phyloP scores from a whole-genome alignment of 1,140 invertebrate species.

The Diabrotica undecimpunctata region DNA sequence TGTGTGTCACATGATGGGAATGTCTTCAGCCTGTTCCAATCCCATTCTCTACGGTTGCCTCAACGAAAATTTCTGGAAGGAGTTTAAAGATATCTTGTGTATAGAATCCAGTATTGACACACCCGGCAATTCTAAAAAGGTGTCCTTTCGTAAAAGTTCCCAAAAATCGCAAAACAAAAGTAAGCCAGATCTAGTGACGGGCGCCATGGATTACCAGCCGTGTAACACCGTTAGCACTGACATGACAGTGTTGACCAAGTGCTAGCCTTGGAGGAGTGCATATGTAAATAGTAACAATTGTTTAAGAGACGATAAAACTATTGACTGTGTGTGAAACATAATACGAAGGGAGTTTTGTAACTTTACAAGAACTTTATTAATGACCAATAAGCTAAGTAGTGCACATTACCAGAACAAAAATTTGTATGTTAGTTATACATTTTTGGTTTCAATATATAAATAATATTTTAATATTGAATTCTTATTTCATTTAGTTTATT shows the following conservation, averaged over 20 bases:
- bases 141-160: conserved; percentile 30
- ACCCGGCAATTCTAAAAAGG: conserved; percentile 21
- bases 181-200: conserved; percentile 40
- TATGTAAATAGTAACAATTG: background rate
- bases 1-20: conserved; percentile 81
- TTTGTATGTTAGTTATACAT: no score
- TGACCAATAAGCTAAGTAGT: no score
- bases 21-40: conserved; percentile 81
- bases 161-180: conserved; percentile 24
- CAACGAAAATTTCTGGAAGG: conserved; percentile 97
- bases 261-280: conserved; percentile 53
- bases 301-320: no score
- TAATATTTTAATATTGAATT: no score
- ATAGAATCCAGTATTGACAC: conserved; percentile 49
- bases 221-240: conserved; percentile 49
- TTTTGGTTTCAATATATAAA: no score
- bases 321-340: no score
- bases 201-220: conserved; percentile 39
- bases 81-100: conserved; percentile 83
- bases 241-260: conserved; percentile 57
- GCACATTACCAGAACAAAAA: no score
- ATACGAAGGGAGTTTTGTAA: no score
- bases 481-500: no score
- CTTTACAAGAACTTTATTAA: no score
- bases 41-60: conserved; percentile 96